These are phyloP conservation scores for Calameuta idolon DNA, from an alignment of 2,888 invertebrate species.

Conservation along the genomic window DNA sequence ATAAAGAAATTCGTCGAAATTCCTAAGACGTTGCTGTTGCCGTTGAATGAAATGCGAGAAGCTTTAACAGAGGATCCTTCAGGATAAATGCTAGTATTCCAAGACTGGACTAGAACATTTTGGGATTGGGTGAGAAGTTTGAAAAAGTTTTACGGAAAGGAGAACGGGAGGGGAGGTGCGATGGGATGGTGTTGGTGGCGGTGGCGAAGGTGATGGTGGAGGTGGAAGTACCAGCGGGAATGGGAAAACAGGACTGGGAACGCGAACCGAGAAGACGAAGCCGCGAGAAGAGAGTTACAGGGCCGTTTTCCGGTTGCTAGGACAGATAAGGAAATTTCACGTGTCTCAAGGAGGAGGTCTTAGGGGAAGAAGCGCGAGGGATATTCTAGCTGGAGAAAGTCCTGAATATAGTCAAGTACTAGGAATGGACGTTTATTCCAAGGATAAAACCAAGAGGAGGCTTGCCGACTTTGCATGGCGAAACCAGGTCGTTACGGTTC, in stretches of 20 bases:
- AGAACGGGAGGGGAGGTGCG: background rate
- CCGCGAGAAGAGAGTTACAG: background rate
- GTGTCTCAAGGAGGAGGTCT: background rate
- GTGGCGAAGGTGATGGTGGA: too few relatives aligned
- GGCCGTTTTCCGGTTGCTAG: background rate
- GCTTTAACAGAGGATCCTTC: background rate
- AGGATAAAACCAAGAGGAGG: background rate
- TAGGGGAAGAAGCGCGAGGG: background rate
- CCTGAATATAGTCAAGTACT: background rate
- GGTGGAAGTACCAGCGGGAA: background rate
- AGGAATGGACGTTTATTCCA: background rate
- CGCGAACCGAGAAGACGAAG: background rate
- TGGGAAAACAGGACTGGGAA: background rate
- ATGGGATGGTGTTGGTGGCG: too few relatives aligned
- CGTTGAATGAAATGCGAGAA: background rate
- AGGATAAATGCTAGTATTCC: background rate
- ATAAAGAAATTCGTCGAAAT: background rate
- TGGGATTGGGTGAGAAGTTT: background rate
- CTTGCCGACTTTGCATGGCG: background rate
- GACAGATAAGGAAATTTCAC: background rate
- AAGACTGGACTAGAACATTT: background rate
- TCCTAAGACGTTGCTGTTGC: background rate
- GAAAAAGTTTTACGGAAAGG: background rate
- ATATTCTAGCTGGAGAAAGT: background rate
- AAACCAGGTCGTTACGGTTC: background rate